Percentiles rank a stretch among this genome's conserved stretches.
phyloP scores from a whole-genome alignment of 2,888 invertebrate genomes.

The Calameuta pallipes region DNA sequence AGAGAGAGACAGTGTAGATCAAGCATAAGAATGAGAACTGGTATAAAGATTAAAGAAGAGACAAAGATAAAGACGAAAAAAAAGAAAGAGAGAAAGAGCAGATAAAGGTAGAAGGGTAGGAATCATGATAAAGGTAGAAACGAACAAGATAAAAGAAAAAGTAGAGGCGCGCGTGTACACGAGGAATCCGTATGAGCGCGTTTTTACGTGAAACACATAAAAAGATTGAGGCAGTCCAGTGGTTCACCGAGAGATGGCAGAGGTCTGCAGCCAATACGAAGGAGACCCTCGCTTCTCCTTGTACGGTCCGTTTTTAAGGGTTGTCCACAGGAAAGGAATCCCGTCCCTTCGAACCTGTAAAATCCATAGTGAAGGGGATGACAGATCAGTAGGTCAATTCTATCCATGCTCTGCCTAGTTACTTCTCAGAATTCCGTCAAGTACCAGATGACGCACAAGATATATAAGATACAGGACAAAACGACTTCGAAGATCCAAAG shows the following conservation, averaged over 20 bases:
- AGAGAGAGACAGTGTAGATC: not conserved
- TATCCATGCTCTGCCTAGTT: not conserved
- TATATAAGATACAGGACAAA: not conserved
- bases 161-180: not conserved
- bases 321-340: not conserved
- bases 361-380: not conserved
- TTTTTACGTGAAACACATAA: slow-evolving; percentile 55
- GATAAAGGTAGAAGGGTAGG: not conserved
- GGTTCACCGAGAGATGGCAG: slow-evolving; percentile 61
- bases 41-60: not conserved
- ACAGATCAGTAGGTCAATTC: not conserved
- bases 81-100: no score
- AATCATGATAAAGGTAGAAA: not conserved
- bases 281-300: not conserved
- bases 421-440: not conserved
- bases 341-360: not conserved
- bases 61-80: slow-evolving; percentile 15
- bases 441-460: not conserved
- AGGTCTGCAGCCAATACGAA: slow-evolving; percentile 39
- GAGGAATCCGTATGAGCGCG: slow-evolving; percentile 42
- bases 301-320: not conserved
- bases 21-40: slow-evolving; percentile 40
- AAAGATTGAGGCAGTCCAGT: slow-evolving; percentile 53
- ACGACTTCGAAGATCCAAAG: not conserved
- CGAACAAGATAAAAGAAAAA: not conserved